These are phyloP conservation scores for Hirundichthys speculiger DNA, from an alignment of 2,113 vertebrate genomes.

Conservation along the genomic window DNA sequence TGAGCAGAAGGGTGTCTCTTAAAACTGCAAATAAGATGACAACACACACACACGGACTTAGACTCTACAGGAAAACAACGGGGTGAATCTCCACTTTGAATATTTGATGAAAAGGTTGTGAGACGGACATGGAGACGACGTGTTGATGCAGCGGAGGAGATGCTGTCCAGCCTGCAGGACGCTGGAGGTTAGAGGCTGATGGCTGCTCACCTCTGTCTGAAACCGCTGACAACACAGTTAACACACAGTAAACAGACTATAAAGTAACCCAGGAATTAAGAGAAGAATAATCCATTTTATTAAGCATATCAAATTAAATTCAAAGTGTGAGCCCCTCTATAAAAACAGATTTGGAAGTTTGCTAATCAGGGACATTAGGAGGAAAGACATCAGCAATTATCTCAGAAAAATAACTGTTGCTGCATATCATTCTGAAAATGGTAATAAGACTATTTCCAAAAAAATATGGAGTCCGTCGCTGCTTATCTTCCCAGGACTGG, in stretches of 20 bases:
- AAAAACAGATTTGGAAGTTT: too few species aligned
- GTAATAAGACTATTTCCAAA: too few species aligned
- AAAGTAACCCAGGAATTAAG: too few species aligned
- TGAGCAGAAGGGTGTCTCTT: conserved; percentile 84
- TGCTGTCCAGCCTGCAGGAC: conserved; percentile 86
- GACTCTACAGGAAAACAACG: neutral
- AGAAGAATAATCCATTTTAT: too few species aligned
- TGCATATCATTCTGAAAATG: too few species aligned
- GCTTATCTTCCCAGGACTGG: too few species aligned
- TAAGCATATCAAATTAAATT: too few species aligned
- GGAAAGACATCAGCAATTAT: too few species aligned
- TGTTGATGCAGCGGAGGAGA: conserved; percentile 86
- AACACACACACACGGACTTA: neutral
- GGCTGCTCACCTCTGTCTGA: conserved; percentile 84
- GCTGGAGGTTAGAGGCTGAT: conserved; percentile 81
- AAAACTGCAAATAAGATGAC: conserved; percentile 77
- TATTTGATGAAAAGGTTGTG: neutral
- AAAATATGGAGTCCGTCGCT: too few species aligned
- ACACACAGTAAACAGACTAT: neutral
- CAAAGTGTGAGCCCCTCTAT: too few species aligned
- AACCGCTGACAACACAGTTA: conserved; percentile 80
- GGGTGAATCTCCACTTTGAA: fast-evolving
- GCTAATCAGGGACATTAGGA: too few species aligned
- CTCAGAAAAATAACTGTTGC: too few species aligned
- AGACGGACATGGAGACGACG: conserved; percentile 85